Percentiles rank a stretch among this genome's conserved stretches.
These are phyloP conservation scores for Melanogrammus aeglefinus DNA, from an alignment of 2,797 vertebrate species.

Conservation along the genomic window DNA sequence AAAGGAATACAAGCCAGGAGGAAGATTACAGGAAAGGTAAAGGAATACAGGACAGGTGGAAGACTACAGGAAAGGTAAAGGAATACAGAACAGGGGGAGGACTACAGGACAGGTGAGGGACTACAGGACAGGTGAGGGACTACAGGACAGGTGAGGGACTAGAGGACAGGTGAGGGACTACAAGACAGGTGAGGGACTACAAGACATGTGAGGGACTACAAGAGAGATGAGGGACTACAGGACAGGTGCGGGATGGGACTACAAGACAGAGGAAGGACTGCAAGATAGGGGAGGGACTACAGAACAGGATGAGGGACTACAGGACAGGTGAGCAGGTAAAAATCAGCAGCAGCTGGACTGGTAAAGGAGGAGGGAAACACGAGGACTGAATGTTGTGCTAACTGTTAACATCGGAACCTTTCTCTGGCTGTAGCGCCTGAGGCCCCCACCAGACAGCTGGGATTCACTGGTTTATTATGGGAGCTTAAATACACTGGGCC, in stretches of 20 bases:
- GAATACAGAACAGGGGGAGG: no score
- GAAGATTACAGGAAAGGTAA: neutral
- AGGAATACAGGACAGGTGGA: neutral
- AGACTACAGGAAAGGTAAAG: no score
- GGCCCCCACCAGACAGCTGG: slow-evolving; percentile 44
- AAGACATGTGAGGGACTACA: neutral
- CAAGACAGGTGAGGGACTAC: neutral
- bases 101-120: neutral
- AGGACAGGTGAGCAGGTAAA: slow-evolving; percentile 1
- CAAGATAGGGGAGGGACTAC: neutral
- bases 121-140: no score
- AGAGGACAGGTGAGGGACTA: neutral
- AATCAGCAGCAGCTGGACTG: neutral
- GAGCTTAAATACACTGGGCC: slow-evolving; percentile 31
- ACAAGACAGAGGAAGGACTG: neutral
- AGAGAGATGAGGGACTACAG: neutral
- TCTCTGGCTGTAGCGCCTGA: slow-evolving; percentile 42
- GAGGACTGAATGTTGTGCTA: slow-evolving; percentile 17
- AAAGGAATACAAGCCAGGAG: neutral
- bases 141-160: no score
- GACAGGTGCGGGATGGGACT: neutral
- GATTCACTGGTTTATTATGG: slow-evolving; percentile 38
- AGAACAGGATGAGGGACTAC: neutral
- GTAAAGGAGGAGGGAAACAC: slow-evolving; percentile 3
- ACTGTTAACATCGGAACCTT: slow-evolving; percentile 42